Evolutionary conservation across 2,888 invertebrate genomes (phyloP).

Genomic region (Harpalus rufipes): DNA sequence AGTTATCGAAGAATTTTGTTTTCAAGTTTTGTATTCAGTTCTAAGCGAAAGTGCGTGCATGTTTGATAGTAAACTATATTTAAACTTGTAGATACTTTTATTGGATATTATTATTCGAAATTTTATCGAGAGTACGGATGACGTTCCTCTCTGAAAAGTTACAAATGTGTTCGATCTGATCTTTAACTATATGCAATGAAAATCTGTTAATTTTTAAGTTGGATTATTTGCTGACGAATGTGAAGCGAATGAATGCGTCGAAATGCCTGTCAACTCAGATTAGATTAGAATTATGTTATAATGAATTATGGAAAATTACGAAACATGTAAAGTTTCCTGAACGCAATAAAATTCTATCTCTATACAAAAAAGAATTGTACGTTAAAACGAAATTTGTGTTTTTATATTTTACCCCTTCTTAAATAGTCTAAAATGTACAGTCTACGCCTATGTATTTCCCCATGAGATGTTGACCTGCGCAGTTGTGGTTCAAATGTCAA

Average conservation of each 20-base stretch:
- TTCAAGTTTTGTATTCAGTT: constrained; percentile 66
- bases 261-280: constrained; percentile 70
- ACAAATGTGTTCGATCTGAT: constrained; percentile 67
- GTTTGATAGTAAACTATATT: constrained; percentile 73
- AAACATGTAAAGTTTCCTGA: constrained; percentile 79
- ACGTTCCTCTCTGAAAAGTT: constrained; percentile 75
- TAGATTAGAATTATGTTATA: constrained; percentile 75
- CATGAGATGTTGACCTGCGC: neutral
- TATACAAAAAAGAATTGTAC: constrained; percentile 66
- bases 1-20: constrained; percentile 69
- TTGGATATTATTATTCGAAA: constrained; percentile 74
- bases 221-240: constrained; percentile 72
- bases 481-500: neutral
- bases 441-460: constrained; percentile 11
- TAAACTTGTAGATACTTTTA: constrained; percentile 74
- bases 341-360: constrained; percentile 79
- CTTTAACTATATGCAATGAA: constrained; percentile 65
- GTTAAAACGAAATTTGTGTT: constrained; percentile 53
- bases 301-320: constrained; percentile 76
- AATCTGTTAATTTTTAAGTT: constrained; percentile 71
- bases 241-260: constrained; percentile 70
- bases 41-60: constrained; percentile 72
- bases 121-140: constrained; percentile 77
- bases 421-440: no score
- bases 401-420: neutral